Conservation (phyloP, 2,797 vertebrate genomes). For the Carapus acus region DNA sequence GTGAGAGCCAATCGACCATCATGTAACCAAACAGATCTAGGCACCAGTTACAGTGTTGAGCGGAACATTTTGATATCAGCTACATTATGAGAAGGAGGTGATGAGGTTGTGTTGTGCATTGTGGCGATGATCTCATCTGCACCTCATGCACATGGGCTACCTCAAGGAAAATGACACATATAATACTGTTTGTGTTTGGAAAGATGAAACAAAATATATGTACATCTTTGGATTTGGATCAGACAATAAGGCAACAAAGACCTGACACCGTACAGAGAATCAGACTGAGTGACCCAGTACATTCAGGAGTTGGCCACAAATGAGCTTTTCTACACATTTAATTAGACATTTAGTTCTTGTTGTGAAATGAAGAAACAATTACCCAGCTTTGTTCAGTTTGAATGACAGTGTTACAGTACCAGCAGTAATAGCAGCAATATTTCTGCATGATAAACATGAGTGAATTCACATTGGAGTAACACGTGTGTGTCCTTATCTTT, state of each 20-base stretch:
- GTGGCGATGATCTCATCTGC: constrained; percentile 32
- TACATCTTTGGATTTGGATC: constrained; percentile 17
- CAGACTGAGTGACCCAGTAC: constrained; percentile 7
- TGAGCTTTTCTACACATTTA: constrained; percentile 12
- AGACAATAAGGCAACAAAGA: constrained; percentile 47
- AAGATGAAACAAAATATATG: not conserved
- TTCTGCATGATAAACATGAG: constrained; percentile 28
- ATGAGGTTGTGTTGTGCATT: constrained; percentile 30
- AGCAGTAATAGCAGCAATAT: constrained; percentile 48
- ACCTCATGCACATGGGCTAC: not conserved
- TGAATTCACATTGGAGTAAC: constrained; percentile 15
- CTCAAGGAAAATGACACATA: constrained; percentile 24
- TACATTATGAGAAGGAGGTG: constrained; percentile 36
- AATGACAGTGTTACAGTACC: constrained; percentile 34
- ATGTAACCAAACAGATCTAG: constrained; percentile 32
- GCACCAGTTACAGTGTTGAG: constrained; percentile 36
- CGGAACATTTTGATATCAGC: constrained; percentile 28
- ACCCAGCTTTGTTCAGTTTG: constrained; percentile 18
- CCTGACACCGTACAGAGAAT: constrained; percentile 16
- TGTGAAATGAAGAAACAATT: constrained; percentile 14
- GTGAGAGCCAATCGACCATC: constrained; percentile 28
- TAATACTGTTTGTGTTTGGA: constrained; percentile 15
- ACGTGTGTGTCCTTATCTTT: not conserved
- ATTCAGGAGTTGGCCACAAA: constrained; percentile 1
- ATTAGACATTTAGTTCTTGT: constrained; percentile 9